These are phyloP conservation scores for Papilio protenor DNA, from an alignment of 2,888 invertebrate species.

Conservation along the genomic window DNA sequence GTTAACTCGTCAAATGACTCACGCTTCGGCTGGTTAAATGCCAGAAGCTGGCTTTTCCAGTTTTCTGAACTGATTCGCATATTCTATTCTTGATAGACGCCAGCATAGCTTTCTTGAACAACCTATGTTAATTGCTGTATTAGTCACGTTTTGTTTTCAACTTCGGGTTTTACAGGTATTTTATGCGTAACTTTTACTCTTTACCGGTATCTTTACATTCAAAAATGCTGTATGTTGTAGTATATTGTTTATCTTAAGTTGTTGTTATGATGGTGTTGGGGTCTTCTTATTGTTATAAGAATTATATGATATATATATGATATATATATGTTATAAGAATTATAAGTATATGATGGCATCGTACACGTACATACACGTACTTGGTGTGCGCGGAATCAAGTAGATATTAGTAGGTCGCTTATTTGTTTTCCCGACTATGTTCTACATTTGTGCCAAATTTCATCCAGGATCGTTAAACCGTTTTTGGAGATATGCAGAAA, in stretches of 20 bases:
- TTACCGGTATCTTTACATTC: background rate
- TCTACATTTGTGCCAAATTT: no score
- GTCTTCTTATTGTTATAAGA: background rate
- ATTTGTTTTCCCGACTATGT: no score
- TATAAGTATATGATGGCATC: background rate
- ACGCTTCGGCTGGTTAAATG: constrained; percentile 79
- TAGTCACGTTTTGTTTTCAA: constrained; percentile 44
- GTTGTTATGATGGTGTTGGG: background rate
- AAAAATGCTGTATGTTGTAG: background rate
- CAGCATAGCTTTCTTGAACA: constrained; percentile 54
- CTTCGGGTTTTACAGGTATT: constrained; percentile 10
- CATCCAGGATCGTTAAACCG: no score
- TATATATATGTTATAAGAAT: no score
- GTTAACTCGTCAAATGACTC: constrained; percentile 84
- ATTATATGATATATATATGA: no score
- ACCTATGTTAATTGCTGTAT: constrained; percentile 51
- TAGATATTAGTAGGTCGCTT: no score
- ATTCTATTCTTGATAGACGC: constrained; percentile 69
- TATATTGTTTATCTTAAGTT: background rate
- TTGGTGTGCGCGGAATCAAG: no score
- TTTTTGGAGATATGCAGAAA: no score
- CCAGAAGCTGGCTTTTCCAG: constrained; percentile 83
- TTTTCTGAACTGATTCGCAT: constrained; percentile 80
- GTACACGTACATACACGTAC: background rate
- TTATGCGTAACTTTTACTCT: constrained; percentile 11